Evolutionary conservation across 2,888 invertebrate genomes (phyloP).

Genomic region (Chelonus formosanus): DNA sequence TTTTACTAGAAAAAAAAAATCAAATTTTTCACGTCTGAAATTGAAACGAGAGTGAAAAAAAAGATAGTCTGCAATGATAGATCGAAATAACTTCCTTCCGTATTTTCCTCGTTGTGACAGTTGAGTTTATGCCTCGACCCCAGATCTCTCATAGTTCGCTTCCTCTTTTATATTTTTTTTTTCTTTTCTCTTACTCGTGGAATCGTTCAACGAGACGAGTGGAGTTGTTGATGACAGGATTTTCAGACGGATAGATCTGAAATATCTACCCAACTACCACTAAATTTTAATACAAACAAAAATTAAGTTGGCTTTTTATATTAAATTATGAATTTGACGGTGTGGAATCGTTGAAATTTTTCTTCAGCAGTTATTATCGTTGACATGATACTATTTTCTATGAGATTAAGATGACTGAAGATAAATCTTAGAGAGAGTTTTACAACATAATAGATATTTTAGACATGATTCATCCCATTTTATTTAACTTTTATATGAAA

Average conservation of each 20-base stretch:
- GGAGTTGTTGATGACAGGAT: constrained; percentile 24
- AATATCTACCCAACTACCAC: constrained; percentile 8
- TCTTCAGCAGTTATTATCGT: no score
- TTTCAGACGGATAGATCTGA: constrained; percentile 23
- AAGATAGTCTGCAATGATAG: constrained; percentile 1
- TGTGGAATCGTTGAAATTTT: no score
- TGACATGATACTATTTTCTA: no score
- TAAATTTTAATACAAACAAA: not conserved
- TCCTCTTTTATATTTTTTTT: constrained; percentile 5
- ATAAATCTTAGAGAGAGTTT: no score
- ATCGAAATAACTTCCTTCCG: constrained; percentile 10
- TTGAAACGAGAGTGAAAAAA: constrained; percentile 9
- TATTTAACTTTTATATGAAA: no score
- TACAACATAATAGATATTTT: no score
- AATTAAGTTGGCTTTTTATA: no score
- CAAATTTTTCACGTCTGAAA: constrained; percentile 3
- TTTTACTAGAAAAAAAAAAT: constrained; percentile 2
- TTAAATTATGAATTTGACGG: no score
- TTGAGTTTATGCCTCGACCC: constrained; percentile 17
- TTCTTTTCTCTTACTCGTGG: not conserved
- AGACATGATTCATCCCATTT: no score
- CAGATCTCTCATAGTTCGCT: constrained; percentile 7
- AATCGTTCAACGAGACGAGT: constrained; percentile 17
- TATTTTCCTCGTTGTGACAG: constrained; percentile 5
- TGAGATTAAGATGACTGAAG: no score